Conservation (phyloP, 2,113 vertebrate genomes). For the Tonatia bakeri region DNA sequence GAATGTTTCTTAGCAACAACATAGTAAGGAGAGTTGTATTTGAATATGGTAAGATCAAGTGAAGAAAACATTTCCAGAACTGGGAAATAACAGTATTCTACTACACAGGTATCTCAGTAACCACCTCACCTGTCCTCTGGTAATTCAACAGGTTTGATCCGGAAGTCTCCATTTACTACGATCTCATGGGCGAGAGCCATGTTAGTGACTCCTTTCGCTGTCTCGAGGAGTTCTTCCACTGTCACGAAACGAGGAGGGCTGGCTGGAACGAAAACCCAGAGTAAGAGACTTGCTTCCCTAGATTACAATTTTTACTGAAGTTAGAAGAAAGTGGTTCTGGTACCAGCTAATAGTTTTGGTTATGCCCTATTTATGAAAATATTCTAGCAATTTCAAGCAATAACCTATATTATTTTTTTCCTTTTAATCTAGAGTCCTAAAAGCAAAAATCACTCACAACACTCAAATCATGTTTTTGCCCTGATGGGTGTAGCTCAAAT, state of each 20-base stretch:
- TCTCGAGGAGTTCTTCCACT: conserved; percentile 92
- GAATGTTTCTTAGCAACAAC: not conserved
- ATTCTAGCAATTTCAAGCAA: not conserved
- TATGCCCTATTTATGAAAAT: conserved; percentile 1
- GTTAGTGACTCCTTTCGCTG: conserved; percentile 93
- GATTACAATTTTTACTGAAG: not conserved
- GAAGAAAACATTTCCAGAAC: not conserved
- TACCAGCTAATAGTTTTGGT: not conserved
- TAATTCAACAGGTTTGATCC: conserved; percentile 88
- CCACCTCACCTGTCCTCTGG: conserved; percentile 90
- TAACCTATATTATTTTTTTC: conserved; percentile 5
- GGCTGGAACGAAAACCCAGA: conserved; percentile 81
- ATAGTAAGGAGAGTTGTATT: not conserved
- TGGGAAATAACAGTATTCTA: not conserved
- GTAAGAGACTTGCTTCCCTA: conserved; percentile 36
- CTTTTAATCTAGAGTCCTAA: conserved; percentile 17
- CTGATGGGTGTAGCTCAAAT: too few species aligned
- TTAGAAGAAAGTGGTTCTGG: not conserved
- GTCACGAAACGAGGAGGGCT: conserved; percentile 89
- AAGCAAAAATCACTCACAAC: not conserved
- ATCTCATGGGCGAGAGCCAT: conserved; percentile 98
- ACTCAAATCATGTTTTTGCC: not conserved
- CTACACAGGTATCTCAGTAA: not conserved
- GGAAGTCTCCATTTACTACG: conserved; percentile 90
- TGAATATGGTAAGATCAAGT: not conserved